These are phyloP conservation scores for Halotydeus destructor DNA, from an alignment of 1,140 invertebrate genomes.

Conservation along the genomic window DNA sequence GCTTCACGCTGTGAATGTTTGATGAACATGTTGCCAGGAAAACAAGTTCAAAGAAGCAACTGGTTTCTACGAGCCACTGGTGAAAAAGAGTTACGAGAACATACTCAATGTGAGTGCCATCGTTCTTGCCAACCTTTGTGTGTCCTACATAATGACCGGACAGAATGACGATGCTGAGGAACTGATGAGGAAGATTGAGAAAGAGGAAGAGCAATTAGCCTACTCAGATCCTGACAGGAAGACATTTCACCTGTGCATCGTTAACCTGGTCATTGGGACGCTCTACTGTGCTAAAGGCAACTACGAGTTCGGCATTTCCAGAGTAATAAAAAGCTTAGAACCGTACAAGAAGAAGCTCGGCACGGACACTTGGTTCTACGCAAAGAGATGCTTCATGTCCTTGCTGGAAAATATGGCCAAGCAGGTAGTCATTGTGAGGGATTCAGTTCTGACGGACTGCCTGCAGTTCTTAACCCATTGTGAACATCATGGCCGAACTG, in stretches of 20 bases:
- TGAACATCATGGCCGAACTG: slow-evolving; percentile 54
- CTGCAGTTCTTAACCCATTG: slow-evolving; percentile 80
- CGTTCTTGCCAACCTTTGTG: slow-evolving; percentile 91
- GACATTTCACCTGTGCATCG: slow-evolving; percentile 89
- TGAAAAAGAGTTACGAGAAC: slow-evolving; percentile 88
- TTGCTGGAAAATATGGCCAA: slow-evolving; percentile 77
- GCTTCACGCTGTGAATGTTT: too few relatives aligned
- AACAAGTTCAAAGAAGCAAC: slow-evolving; percentile 95
- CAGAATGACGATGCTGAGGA: slow-evolving; percentile 98
- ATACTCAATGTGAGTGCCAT: slow-evolving; percentile 81
- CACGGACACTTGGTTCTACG: slow-evolving; percentile 92
- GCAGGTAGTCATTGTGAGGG: slow-evolving; percentile 69
- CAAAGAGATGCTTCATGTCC: slow-evolving; percentile 80
- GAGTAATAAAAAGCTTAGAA: slow-evolving; percentile 88
- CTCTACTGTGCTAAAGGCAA: slow-evolving; percentile 97
- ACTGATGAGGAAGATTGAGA: slow-evolving; percentile 93
- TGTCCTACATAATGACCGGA: slow-evolving; percentile 96
- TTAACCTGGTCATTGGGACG: slow-evolving; percentile 95
- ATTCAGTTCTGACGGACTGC: slow-evolving; percentile 70
- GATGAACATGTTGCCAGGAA: too few relatives aligned
- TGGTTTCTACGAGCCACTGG: slow-evolving; percentile 94
- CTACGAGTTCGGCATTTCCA: slow-evolving; percentile 95
- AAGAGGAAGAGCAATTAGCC: slow-evolving; percentile 79
- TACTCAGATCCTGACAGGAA: slow-evolving; percentile 88
- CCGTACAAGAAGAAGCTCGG: slow-evolving; percentile 87